Evolutionary conservation across 1,140 invertebrate species (phyloP).

Genomic region (Habropoda laboriosa): DNA sequence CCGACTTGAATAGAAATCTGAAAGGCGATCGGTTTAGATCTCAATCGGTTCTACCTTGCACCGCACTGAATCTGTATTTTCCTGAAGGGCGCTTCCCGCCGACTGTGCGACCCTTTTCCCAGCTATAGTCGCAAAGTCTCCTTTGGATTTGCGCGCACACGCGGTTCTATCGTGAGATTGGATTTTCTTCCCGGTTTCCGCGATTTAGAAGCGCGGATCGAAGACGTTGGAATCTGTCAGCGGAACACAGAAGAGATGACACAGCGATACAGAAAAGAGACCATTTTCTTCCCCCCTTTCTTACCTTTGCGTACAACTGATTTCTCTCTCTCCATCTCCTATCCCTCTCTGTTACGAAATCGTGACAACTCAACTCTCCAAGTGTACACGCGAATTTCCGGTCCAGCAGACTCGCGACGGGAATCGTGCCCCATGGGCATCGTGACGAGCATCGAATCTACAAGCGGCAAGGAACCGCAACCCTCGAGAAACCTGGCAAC

Average conservation of each 20-base stretch:
- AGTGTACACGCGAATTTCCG: constrained; percentile 47
- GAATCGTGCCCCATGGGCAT: constrained; percentile 28
- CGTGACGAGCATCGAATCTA: constrained; percentile 42
- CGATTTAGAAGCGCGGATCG: constrained; percentile 24
- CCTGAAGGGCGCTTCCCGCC: background rate
- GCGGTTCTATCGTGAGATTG: constrained; percentile 62
- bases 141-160: constrained; percentile 14
- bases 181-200: constrained; percentile 43
- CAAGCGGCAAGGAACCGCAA: background rate
- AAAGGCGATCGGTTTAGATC: constrained; percentile 25
- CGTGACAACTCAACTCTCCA: background rate
- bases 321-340: background rate
- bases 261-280: background rate
- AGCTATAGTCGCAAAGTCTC: background rate
- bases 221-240: background rate
- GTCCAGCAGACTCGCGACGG: background rate
- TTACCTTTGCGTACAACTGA: background rate
- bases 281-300: background rate
- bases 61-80: constrained; percentile 20
- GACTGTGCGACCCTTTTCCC: background rate
- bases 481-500: background rate
- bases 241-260: background rate
- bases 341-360: background rate
- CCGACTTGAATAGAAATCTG: constrained; percentile 33
- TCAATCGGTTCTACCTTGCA: constrained; percentile 14